Base-by-base conservation (phyloP, 1,140 invertebrate genomes). In the Drosophila biarmipes region DNA sequence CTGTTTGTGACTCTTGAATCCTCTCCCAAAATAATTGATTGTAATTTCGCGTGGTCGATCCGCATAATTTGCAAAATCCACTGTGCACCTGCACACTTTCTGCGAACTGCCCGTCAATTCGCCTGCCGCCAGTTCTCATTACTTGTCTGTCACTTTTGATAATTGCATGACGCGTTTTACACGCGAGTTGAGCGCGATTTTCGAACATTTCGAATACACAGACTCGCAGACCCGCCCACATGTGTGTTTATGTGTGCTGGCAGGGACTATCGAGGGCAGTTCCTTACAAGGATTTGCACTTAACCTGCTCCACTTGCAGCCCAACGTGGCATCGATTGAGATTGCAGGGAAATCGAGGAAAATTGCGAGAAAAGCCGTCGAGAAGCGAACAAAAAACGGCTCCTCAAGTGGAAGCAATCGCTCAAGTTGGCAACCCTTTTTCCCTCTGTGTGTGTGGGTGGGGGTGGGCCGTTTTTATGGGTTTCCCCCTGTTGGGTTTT, bases 251-350 rank as follows among this genome's bases (percentile, higher is more conserved):
- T 4, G 14, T 14, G 15, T 11, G 7, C 14, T 29, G 4, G 2
- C 6, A 4, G 62, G 35, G 34, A 37, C 49, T 69, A 48, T 56
- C 71, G 72, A 66, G 74, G 52, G 71, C 52, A 31, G 29, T 31
- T 49, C 46, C 46, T 49, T 74, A 56, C 57, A 74, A 64, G 72
- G 72, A 64, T 86, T 86, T 58, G 69, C 81, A 86, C 81, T 86
- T 87, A 86, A 86, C 82, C 82, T 87, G 82, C 73, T 86, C 68
- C 78, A 86, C 67, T 80, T 75, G 58, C 67, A 73, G 64, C 51
- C 42, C 66, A 45, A 46, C 72, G 57, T 72, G 78, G 58, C 78
- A 81, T 80, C 78, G 51, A 73, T 80, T 81, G 64, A 35, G 48
- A 68, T 69, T 67, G 62, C 58, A 63, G 53, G 59, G 38, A 61